Percentiles rank a stretch among this genome's conserved stretches.
Evolutionary conservation across 37 sponge, comb jelly and placozoan genomes (phyloP).

Genomic region (Ianthella basta): DNA sequence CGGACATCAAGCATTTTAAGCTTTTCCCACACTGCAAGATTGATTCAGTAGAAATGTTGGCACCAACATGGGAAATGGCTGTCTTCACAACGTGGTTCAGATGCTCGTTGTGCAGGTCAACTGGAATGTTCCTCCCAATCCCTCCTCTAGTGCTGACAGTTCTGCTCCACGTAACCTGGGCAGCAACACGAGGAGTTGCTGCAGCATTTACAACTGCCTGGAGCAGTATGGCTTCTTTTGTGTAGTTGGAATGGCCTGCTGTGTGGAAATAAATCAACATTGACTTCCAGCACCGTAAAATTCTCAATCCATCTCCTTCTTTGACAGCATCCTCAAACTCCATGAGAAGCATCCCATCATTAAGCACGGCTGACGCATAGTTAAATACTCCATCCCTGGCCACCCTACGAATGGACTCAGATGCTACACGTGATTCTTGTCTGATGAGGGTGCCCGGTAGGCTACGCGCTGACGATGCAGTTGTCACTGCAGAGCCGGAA

Average conservation of each 20-base stretch:
- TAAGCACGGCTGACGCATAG: constrained; percentile 31
- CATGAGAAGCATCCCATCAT: constrained; percentile 53
- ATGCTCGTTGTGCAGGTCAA: constrained; percentile 53
- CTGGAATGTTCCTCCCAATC: constrained; percentile 49
- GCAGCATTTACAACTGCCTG: constrained; percentile 28
- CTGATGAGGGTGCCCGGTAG: too few species aligned
- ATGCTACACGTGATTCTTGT: background rate
- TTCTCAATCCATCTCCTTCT: constrained; percentile 49
- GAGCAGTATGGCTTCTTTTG: constrained; percentile 31
- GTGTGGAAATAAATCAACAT: constrained; percentile 41
- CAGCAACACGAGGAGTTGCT: constrained; percentile 42
- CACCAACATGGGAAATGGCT: constrained; percentile 45
- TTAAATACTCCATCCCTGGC: constrained; percentile 43
- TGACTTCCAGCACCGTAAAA: constrained; percentile 56
- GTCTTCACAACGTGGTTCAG: constrained; percentile 45
- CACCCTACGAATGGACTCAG: background rate
- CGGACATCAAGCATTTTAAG: constrained; percentile 14
- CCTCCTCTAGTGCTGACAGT: constrained; percentile 35
- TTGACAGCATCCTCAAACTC: constrained; percentile 52
- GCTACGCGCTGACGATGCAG: too few species aligned
- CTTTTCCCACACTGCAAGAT: constrained; percentile 42
- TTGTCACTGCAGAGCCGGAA: background rate
- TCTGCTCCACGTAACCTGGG: constrained; percentile 47
- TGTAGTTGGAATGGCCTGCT: constrained; percentile 45
- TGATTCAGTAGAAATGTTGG: constrained; percentile 37